Conservation (phyloP, 2,797 vertebrate species). For the Decapterus maruadsi region DNA sequence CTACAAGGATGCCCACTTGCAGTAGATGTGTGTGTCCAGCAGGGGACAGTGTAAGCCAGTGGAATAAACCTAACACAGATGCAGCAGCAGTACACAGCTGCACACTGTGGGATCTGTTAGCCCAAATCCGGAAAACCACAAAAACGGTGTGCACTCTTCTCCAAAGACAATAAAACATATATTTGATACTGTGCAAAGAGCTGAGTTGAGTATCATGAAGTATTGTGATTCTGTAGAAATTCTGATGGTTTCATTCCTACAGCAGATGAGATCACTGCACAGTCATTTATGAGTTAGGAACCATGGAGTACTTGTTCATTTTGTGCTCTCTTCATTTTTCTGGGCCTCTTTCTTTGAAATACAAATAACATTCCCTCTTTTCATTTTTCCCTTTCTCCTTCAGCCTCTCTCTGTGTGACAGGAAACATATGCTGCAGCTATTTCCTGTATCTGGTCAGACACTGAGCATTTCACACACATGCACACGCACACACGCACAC, state of each 20-base stretch:
- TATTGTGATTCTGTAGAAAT: not conserved
- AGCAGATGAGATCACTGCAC: not conserved
- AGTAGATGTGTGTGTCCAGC: conserved; percentile 44
- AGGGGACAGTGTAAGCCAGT: conserved; percentile 56
- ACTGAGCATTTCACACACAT: conserved; percentile 32
- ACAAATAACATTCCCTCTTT: conserved; percentile 43
- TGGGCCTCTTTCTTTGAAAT: conserved; percentile 13
- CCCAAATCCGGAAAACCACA: conserved; percentile 11
- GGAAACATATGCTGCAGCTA: conserved; percentile 80
- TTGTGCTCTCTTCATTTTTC: not conserved
- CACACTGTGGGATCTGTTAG: conserved; percentile 6
- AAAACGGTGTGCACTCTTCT: not conserved
- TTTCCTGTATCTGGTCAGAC: conserved; percentile 80
- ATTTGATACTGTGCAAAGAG: not conserved
- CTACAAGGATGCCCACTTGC: not conserved
- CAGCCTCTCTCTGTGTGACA: conserved; percentile 61
- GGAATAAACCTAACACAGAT: not conserved
- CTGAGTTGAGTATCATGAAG: not conserved
- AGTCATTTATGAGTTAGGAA: not conserved
- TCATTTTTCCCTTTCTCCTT: conserved; percentile 22
- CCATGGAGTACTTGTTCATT: not conserved
- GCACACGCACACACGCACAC: conserved; percentile 27
- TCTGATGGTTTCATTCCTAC: not conserved
- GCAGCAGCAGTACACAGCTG: conserved; percentile 18
- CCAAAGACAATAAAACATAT: conserved; percentile 4